Conservation (phyloP, 2,797 vertebrate genomes). For the Malurus leucopterus region DNA sequence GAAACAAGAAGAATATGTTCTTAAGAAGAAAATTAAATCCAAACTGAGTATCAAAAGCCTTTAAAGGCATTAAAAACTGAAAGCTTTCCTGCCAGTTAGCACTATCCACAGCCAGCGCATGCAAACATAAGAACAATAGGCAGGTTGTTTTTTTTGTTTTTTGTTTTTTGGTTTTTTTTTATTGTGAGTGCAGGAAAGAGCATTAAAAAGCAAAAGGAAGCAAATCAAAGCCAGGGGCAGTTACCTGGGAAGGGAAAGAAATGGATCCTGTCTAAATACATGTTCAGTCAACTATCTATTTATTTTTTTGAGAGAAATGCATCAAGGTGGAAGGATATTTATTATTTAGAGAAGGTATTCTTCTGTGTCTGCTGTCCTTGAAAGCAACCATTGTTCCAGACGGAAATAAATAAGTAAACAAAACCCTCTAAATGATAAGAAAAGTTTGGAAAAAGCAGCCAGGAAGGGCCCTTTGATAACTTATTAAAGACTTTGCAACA, state of each 20-base stretch:
- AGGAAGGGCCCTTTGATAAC: background rate
- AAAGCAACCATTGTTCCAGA: background rate
- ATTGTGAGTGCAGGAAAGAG: background rate
- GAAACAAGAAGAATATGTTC: background rate
- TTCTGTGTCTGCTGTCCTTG: background rate
- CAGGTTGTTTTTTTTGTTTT: background rate
- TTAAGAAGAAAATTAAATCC: background rate
- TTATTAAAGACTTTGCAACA: background rate
- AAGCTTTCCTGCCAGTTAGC: background rate
- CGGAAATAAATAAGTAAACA: slow-evolving; percentile 10
- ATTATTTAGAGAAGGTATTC: slow-evolving; percentile 42
- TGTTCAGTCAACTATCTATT: background rate
- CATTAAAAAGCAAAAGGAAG: background rate
- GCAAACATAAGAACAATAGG: background rate
- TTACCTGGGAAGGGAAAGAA: background rate
- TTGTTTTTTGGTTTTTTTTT: background rate
- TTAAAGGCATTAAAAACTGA: background rate
- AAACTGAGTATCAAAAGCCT: background rate
- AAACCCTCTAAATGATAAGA: background rate
- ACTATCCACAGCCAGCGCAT: background rate
- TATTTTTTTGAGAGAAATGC: slow-evolving; percentile 9
- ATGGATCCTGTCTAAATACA: background rate
- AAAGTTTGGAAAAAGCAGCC: background rate
- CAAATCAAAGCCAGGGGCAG: background rate
- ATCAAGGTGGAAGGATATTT: background rate